Base-by-base conservation (phyloP, 1,140 invertebrate genomes). In the Hypothenemus hampei region DNA sequence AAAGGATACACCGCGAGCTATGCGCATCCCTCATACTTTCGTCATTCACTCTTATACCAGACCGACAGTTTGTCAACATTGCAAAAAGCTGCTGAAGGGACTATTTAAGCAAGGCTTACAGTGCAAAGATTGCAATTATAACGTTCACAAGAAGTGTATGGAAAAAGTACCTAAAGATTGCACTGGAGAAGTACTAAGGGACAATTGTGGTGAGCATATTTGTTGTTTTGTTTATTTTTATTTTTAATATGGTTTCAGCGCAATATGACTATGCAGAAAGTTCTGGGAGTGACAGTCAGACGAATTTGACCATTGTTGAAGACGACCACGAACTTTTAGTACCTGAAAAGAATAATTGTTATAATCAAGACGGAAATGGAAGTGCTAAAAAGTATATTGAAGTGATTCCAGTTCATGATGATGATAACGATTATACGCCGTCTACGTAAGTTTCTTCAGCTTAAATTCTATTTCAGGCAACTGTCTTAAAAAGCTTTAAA, bases 111-210 rank as follows among this genome's bases (percentile, higher is more conserved):
- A 99, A 76, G 93, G 97, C 35, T 73, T 97, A 48, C 96, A 98
- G 72, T 99, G 97, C 73, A 91, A 93, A 76, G 95, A 98, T 78
- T 98, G 96, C 71, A 93, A 94, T 71, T 97, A 94, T 74, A 98
- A 99, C 77, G 92, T 89, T 54, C 96, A 98, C 74, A 93, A 97
- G 70, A 98, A 97, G 74, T 98, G 96, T 74, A 81, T 93, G 58
- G 89, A 93, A 19, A 85, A 87, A 74, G 89, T 98, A 60, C 92
- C 94, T 15, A 96, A 93, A 75, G 92, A 98, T 73, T 99, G 96
- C 77, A 86, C 89, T 13, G 95, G 92, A 11, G 93, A 97, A 73
- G 71, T 75, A 58, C 75, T 77, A 8, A 69, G 75, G 20, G 80
- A 82, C 58, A 66, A 68, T 39, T 67, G 73, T 50, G 76, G 79